These are phyloP conservation scores for Drosophila neocordata DNA, from an alignment of 1,140 invertebrate genomes.

Conservation along the genomic window DNA sequence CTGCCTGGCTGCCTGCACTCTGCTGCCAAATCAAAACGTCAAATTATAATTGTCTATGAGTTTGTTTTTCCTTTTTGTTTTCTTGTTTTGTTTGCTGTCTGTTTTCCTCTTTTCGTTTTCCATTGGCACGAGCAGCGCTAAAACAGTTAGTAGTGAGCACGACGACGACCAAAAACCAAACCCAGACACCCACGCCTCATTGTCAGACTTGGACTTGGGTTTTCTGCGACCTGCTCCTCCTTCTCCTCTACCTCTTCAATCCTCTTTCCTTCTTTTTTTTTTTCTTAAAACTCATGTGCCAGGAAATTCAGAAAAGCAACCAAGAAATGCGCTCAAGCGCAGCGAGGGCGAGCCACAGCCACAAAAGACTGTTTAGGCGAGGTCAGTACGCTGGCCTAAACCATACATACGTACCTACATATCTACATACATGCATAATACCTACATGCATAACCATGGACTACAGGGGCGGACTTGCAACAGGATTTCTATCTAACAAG, in stretches of 20 bases:
- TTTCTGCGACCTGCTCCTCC: neutral
- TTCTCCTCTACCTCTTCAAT: neutral
- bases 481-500: neutral
- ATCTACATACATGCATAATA: neutral
- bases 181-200: conserved; percentile 64
- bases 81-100: conserved; percentile 9
- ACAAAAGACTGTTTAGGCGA: conserved; percentile 40
- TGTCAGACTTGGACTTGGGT: conserved; percentile 7
- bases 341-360: conserved; percentile 58
- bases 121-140: conserved; percentile 60
- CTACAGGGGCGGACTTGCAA: neutral
- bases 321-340: conserved; percentile 71
- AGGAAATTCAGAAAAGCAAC: conserved; percentile 51
- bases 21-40: conserved; percentile 76
- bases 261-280: neutral
- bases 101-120: conserved; percentile 25
- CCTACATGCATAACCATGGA: neutral
- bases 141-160: conserved; percentile 66
- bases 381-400: conserved; percentile 46
- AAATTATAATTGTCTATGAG: conserved; percentile 80
- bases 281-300: conserved; percentile 3
- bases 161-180: conserved; percentile 53
- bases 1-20: neutral
- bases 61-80: conserved; percentile 25
- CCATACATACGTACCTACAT: conserved; percentile 18